Conservation (phyloP, 2,797 vertebrate species). For the Dendrocincla fuliginosa region DNA sequence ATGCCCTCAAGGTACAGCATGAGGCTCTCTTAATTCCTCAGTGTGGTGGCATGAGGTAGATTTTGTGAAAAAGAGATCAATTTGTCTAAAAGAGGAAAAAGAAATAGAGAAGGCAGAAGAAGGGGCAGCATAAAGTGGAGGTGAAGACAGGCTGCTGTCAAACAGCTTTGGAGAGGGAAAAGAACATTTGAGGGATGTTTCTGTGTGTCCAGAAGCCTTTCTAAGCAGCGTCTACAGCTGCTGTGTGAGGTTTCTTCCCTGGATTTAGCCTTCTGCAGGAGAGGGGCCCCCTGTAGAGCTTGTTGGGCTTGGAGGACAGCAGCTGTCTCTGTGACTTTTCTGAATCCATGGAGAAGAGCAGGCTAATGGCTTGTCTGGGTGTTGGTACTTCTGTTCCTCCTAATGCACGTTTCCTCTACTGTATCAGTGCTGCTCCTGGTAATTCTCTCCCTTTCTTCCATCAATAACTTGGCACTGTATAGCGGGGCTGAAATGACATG, state of each 20-base stretch:
- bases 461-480: background rate
- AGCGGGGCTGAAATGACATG: background rate
- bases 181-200: background rate
- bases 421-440: background rate
- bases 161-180: background rate
- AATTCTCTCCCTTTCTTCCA: background rate
- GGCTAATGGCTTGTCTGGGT: background rate
- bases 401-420: accelerated
- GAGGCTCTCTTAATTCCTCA: background rate
- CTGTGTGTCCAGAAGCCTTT: background rate
- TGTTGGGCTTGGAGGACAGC: background rate
- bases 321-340: background rate
- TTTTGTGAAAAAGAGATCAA: background rate
- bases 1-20: accelerated
- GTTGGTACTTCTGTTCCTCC: background rate
- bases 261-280: background rate
- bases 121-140: background rate
- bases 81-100: background rate
- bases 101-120: background rate
- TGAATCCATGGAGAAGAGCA: background rate
- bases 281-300: background rate
- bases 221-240: background rate
- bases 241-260: background rate
- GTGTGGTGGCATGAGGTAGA: accelerated
- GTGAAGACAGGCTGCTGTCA: background rate